Evolutionary conservation across 1,140 invertebrate genomes (phyloP), one percentile per base, ranked within the genome.

Genomic region (Melipona quadrifasciata): DNA sequence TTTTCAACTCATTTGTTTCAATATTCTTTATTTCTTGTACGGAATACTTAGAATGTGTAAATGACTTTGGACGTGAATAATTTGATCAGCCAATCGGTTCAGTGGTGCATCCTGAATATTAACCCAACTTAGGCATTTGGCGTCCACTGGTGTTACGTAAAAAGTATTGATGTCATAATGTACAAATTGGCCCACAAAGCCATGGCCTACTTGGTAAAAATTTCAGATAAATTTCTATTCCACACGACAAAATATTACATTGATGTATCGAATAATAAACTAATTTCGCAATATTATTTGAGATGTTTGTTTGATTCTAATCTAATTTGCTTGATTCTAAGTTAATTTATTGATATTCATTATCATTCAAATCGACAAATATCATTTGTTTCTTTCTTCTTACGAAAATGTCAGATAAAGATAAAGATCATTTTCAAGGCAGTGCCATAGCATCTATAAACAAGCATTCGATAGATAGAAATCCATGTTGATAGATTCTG

Each of bases 221-320:
- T 84, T 79, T 84, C 82, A 84, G 82, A 31, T 67, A 84, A 84
- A 84, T 84, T 84, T 84, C 82, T 84, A 79, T 84, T 84, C 82
- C 47, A 4, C 24, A 55, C 82, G 2, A 78, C 74, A 58, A 78
- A 83, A 83, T 83, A 83, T 80, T 39, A 51, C 53, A 57, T 70
- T 27, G 65, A 83, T 83, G 81, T 68, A 78, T 58, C 74, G 81
- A 83, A 83, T 83, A 84, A 84, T 79, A 77, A 84, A 72, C 8
- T 21, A 84, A 79, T 84, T 79, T 84, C 61, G 76, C 39, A 79
- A 84, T 34, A 65, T 67, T 61, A 3, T 17, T 53, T 2, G 2
- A 19, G 3, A 14, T 27, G 11, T 70, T 61, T 24, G 5, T 10
- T 47, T 34, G 67, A 47, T 55, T 64, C 1, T n/a, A 31, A n/a